phyloP scores from a whole-genome alignment of 2,113 vertebrate species.

The Cyphomyrus discorhynchus region DNA sequence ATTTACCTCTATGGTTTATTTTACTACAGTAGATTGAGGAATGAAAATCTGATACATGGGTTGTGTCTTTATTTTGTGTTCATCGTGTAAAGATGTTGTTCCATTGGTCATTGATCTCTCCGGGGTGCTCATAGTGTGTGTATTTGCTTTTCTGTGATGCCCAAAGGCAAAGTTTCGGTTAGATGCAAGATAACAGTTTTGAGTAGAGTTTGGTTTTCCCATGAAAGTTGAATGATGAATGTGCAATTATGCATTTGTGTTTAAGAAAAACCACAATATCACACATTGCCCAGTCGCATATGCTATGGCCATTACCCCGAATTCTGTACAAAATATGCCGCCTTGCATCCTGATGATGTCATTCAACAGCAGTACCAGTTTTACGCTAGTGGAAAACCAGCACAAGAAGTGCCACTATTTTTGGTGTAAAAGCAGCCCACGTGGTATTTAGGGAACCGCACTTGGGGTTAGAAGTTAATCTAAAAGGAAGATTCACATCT shows the following conservation, averaged over 20 bases:
- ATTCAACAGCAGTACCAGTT: neutral
- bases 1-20: neutral
- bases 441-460: neutral
- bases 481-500: neutral
- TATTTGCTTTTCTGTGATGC: neutral
- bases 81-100: neutral
- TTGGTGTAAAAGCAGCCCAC: neutral
- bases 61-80: neutral
- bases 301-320: neutral
- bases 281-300: neutral
- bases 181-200: neutral
- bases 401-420: neutral
- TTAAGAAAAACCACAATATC: neutral
- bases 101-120: neutral
- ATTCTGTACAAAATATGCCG: neutral
- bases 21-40: neutral
- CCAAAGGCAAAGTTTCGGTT: neutral
- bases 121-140: neutral
- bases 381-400: neutral
- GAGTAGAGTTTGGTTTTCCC: neutral
- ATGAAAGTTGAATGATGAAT: neutral
- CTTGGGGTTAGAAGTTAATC: neutral
- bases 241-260: neutral
- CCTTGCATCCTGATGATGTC: neutral
- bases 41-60: neutral